These are phyloP conservation scores for Heteropelma amictum DNA, from an alignment of 2,888 invertebrate species.

Conservation along the genomic window DNA sequence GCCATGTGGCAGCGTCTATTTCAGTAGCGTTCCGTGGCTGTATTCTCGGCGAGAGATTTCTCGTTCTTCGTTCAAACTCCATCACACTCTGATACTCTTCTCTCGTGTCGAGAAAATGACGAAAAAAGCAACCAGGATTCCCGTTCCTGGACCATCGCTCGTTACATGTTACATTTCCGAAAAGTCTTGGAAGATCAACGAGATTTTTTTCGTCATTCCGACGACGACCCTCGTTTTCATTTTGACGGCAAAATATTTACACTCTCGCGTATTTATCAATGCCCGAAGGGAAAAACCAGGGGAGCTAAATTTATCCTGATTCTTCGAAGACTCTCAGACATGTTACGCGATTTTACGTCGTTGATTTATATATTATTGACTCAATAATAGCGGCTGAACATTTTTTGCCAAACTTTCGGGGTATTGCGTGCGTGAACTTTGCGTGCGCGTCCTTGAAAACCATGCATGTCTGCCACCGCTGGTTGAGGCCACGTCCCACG, in stretches of 20 bases:
- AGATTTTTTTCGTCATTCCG: background rate
- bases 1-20: conserved; percentile 75
- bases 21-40: conserved; percentile 62
- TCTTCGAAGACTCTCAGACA: too few relatives aligned
- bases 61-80: background rate
- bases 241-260: too few relatives aligned
- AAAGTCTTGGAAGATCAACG: background rate
- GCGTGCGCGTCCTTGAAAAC: conserved; percentile 58
- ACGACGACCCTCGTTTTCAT: too few relatives aligned
- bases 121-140: background rate
- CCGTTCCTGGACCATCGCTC: background rate
- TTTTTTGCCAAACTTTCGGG: conserved; percentile 8
- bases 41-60: background rate
- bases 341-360: too few relatives aligned
- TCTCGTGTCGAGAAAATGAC: background rate
- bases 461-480: background rate
- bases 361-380: too few relatives aligned
- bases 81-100: background rate
- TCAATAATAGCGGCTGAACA: too few relatives aligned
- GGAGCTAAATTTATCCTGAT: too few relatives aligned
- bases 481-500: conserved; percentile 31
- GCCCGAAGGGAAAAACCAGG: too few relatives aligned
- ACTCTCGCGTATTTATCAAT: too few relatives aligned
- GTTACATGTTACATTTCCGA: background rate
- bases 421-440: conserved; percentile 48